Percentiles rank a stretch among this genome's conserved stretches.
Conservation (phyloP, 2,888 invertebrate species). For the Balanococcus diminutus region DNA sequence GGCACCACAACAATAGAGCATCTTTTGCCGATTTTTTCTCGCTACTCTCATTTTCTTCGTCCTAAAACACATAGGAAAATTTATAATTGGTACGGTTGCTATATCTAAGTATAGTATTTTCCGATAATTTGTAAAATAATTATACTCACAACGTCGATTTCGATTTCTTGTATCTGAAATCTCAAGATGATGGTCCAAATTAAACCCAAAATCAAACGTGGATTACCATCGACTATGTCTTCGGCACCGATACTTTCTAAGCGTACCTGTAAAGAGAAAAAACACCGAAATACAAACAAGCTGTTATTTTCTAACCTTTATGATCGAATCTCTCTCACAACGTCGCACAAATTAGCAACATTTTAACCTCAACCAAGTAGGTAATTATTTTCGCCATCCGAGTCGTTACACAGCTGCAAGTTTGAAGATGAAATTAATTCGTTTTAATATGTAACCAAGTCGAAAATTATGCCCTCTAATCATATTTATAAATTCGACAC, state of each 20-base stretch:
- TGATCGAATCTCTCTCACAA: not conserved
- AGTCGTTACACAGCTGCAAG: not conserved
- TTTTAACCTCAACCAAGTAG: not conserved
- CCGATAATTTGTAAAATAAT: not conserved
- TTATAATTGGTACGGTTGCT: not conserved
- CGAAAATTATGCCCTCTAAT: not conserved
- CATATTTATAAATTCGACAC: not conserved
- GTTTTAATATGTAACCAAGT: not conserved
- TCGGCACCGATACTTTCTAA: slow-evolving; percentile 98
- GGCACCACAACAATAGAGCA: slow-evolving; percentile 96
- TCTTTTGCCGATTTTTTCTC: slow-evolving; percentile 99
- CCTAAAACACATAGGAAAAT: slow-evolving; percentile 64
- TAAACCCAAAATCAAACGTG: slow-evolving; percentile 92
- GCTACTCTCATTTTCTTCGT: slow-evolving; percentile 93
- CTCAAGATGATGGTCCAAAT: slow-evolving; percentile 99
- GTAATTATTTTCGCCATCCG: not conserved
- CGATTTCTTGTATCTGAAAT: slow-evolving; percentile 98
- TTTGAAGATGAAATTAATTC: not conserved
- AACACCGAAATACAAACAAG: not conserved
- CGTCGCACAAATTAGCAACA: not conserved
- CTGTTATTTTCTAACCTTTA: too few relatives aligned
- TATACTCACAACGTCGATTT: slow-evolving; percentile 86
- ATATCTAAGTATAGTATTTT: not conserved
- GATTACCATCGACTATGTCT: slow-evolving; percentile 98
- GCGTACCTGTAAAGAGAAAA: slow-evolving; percentile 73